Conservation (phyloP, 2,797 vertebrate species). For the Columba guinea region DNA sequence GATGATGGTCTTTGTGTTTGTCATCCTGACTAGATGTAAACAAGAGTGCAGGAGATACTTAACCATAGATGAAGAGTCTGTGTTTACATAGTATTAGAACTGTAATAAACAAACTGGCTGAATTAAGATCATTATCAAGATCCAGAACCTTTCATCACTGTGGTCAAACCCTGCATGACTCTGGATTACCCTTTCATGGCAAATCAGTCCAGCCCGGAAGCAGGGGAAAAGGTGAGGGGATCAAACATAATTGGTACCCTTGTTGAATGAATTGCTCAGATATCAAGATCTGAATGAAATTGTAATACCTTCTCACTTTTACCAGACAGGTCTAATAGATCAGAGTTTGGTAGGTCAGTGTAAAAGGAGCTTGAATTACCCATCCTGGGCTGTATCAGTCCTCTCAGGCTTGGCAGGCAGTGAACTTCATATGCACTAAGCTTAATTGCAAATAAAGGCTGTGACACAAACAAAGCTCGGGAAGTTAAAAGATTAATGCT, state of each 20-base stretch:
- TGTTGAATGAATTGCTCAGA: constrained; percentile 54
- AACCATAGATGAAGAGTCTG: neutral
- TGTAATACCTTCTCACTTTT: constrained; percentile 52
- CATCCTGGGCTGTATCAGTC: neutral
- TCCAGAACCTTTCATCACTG: neutral
- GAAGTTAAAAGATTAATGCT: constrained; percentile 37
- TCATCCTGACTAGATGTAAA: neutral
- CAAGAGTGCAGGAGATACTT: neutral
- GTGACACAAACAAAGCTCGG: neutral
- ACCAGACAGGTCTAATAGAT: constrained; percentile 20
- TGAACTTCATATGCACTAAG: constrained; percentile 41
- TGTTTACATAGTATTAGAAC: neutral
- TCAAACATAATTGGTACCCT: constrained; percentile 45
- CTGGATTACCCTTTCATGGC: neutral
- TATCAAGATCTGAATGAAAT: constrained; percentile 36
- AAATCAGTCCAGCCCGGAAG: constrained; percentile 38
- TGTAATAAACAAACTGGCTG: neutral
- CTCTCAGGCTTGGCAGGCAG: neutral
- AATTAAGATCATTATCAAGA: neutral
- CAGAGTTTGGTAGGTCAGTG: constrained; percentile 41
- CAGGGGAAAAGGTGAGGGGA: constrained; percentile 51
- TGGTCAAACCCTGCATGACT: neutral
- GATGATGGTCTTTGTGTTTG: fast-evolving
- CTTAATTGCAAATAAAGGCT: constrained; percentile 56
- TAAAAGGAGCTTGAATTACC: constrained; percentile 48